Evolutionary conservation across 2,888 invertebrate species (phyloP).

Genomic region (Agapetus fuscipes): DNA sequence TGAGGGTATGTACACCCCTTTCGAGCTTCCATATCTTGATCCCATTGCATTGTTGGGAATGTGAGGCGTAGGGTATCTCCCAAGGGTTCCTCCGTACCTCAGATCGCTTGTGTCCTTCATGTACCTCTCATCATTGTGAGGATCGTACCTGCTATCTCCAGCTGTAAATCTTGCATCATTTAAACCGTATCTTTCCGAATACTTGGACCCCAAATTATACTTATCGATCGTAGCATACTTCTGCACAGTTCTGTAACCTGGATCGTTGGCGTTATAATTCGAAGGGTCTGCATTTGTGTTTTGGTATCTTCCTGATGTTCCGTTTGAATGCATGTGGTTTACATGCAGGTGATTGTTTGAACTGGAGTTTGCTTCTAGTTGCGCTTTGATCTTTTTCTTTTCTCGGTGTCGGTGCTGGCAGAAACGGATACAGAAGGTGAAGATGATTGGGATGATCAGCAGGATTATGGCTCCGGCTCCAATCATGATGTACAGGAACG

Average conservation of each 20-base stretch:
- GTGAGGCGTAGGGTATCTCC: constrained; percentile 19
- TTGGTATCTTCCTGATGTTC: constrained; percentile 26
- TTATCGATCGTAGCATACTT: constrained; percentile 47
- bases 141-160: constrained; percentile 25
- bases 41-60: constrained; percentile 14
- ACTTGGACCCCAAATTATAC: constrained; percentile 45
- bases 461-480: constrained; percentile 54
- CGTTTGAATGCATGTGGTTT: constrained; percentile 47
- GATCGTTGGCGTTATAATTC: constrained; percentile 30
- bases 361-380: constrained; percentile 47
- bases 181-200: constrained; percentile 33
- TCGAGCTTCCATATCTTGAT: constrained; percentile 18
- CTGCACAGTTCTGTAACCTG: constrained; percentile 42
- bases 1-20: constrained; percentile 24
- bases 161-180: constrained; percentile 45
- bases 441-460: constrained; percentile 47
- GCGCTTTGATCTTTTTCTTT: constrained; percentile 43
- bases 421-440: constrained; percentile 50
- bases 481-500: constrained; percentile 55
- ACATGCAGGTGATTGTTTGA: constrained; percentile 50
- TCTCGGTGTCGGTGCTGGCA: constrained; percentile 50
- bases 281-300: constrained; percentile 16
- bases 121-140: constrained; percentile 33
- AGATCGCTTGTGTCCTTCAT: constrained; percentile 30
- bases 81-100: constrained; percentile 18